Percentiles rank a stretch among this genome's conserved stretches.
Conservation (phyloP, 2,113 vertebrate species). For the Psilopogon haemacephalus region DNA sequence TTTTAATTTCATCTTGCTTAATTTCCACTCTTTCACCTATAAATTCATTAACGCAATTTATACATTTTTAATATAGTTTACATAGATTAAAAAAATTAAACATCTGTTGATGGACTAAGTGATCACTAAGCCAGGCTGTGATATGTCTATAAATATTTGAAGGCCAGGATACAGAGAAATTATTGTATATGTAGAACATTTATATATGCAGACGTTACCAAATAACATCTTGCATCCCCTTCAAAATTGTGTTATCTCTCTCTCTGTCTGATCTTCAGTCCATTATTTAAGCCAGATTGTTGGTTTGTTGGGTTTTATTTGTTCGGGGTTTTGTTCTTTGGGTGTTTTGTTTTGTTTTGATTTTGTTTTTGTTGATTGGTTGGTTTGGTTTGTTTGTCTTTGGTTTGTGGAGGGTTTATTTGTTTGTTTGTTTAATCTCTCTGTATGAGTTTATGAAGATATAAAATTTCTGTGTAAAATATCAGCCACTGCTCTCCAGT, state of each 20-base stretch:
- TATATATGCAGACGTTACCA: background rate
- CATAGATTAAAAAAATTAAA: background rate
- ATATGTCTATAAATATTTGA: background rate
- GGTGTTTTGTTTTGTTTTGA: too few species aligned
- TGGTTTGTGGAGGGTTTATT: too few species aligned
- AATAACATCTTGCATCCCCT: background rate
- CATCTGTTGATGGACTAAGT: background rate
- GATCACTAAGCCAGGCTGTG: background rate
- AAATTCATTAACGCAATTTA: background rate
- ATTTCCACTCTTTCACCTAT: background rate
- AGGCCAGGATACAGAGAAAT: background rate
- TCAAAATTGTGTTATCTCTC: background rate
- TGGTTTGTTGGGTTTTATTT: too few species aligned
- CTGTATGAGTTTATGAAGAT: background rate
- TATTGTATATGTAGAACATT: background rate
- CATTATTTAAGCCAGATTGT: background rate
- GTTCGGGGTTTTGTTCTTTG: too few species aligned
- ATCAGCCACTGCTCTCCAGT: background rate
- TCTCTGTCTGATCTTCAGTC: background rate
- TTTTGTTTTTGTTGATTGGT: too few species aligned
- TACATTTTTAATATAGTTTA: background rate
- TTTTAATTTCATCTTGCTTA: background rate
- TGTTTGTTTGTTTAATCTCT: background rate
- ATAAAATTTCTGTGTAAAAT: background rate
- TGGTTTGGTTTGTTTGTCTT: too few species aligned